A percentile compares a stretch with the other conserved stretches of the same genome.
These are phyloP conservation scores for Poeciliopsis presidionis DNA, from an alignment of 2,797 vertebrate genomes.

Conservation along the genomic window DNA sequence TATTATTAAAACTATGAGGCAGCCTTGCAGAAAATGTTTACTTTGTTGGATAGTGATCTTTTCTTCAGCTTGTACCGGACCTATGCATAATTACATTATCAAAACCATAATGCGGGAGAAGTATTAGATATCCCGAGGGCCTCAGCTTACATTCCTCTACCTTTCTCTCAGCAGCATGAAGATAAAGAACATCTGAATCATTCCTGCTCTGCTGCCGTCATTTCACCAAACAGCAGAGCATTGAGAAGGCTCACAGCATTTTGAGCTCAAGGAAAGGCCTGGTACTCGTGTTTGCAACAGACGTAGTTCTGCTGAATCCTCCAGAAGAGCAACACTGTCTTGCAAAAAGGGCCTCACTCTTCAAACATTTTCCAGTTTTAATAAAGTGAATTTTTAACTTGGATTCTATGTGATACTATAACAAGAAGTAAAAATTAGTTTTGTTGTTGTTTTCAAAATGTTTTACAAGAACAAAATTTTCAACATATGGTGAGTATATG, in stretches of 20 bases:
- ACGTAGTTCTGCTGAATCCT: not conserved
- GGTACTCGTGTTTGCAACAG: slow-evolving; percentile 32
- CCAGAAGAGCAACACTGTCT: not conserved
- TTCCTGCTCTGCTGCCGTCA: slow-evolving; percentile 50
- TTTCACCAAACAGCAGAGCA: slow-evolving; percentile 48
- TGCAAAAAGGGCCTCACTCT: not conserved
- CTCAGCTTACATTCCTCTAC: slow-evolving; percentile 74
- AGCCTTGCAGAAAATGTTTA: slow-evolving; percentile 71
- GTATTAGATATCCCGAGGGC: slow-evolving; percentile 76
- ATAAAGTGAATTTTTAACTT: not conserved
- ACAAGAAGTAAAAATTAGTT: not conserved
- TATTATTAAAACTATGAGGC: slow-evolving; percentile 62
- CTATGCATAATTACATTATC: slow-evolving; percentile 78
- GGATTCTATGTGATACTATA: not conserved
- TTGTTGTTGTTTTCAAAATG: no score
- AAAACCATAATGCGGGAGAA: slow-evolving; percentile 68
- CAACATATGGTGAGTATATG: not conserved
- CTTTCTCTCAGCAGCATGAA: slow-evolving; percentile 73
- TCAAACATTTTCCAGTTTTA: not conserved
- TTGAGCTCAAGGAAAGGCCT: slow-evolving; percentile 28
- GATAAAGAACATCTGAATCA: slow-evolving; percentile 74
- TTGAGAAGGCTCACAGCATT: slow-evolving; percentile 42
- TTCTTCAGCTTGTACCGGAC: slow-evolving; percentile 65
- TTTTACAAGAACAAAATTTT: not conserved
- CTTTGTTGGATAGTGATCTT: slow-evolving; percentile 70